Evolutionary conservation across 2,113 vertebrate species (phyloP), one percentile per base, ranked within the genome.

Genomic region (Chrysochloris asiatica): DNA sequence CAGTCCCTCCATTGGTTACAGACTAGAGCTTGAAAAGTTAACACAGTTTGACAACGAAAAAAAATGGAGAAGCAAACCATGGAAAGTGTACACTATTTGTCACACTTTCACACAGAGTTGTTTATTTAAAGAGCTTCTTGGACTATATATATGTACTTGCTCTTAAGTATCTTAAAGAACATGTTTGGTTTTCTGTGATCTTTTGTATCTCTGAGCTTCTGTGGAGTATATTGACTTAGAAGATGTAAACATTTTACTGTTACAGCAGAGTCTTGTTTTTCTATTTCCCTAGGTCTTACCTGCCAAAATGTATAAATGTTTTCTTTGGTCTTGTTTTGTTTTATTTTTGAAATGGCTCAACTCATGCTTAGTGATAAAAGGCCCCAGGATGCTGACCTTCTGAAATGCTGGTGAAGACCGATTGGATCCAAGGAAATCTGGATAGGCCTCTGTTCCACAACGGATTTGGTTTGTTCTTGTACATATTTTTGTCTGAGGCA

Each of bases 121-220:
- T 83, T 71, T 54, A 56, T 56, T 52, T 47, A 45, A 65, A 87
- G 54, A 71, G 14, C 12, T 33, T 36, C 4, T 47, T 65, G 50
- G 36, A 76, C 9, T n/a, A 63, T 36, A 45, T 72, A 7, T 77
- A 65, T 63, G 5, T 81, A 65, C 88, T 80, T 91, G 48, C 6
- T 90, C 84, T 95, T 73, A 92, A 48, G 1, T 63, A 83, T 90
- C 67, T 88, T 85, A 48, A 36, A 59, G 9, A 56, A 11, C 1
- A 41, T 24, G 17, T 86, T 89, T 76, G 50, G 4, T 63, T 83
- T 92, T 80, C 24, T 21, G 6, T n/a, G 83, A 47, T 13, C n/a
- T 79, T 87, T 16, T 79, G 3, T 77, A 28, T 41, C 47, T 72
- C 43, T 69, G n/a, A 10, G 36, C 12, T 22, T 88, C n/a, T 43